Conservation (phyloP, 2,113 vertebrate species). For the Motacilla tschutschensis region DNA sequence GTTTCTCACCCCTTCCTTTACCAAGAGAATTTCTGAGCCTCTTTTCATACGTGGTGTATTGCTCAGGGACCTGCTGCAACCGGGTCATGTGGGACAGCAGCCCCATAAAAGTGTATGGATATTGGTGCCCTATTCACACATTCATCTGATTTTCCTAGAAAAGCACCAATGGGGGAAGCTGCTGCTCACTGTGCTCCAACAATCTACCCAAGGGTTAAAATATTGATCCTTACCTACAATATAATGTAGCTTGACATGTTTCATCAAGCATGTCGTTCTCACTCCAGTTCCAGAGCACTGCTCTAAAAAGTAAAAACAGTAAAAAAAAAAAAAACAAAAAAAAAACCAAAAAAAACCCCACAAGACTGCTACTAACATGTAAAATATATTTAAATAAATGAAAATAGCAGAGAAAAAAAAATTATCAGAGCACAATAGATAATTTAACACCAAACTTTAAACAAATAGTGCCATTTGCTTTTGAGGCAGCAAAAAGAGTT, state of each 20-base stretch:
- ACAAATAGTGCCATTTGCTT: constrained; percentile 15
- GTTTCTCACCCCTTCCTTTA: neutral
- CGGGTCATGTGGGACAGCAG: neutral
- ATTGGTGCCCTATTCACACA: neutral
- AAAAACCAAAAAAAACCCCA: too few species aligned
- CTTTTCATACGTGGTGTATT: accelerated
- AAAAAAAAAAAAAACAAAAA: neutral
- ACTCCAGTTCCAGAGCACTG: neutral
- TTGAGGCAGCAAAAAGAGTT: constrained; percentile 42
- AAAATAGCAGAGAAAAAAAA: neutral
- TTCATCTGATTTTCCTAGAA: neutral
- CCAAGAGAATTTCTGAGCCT: neutral
- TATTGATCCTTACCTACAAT: neutral
- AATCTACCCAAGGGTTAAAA: neutral
- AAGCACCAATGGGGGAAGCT: accelerated
- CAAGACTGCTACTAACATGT: accelerated
- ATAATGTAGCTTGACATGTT: neutral
- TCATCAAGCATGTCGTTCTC: neutral
- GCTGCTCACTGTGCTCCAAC: neutral
- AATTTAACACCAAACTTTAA: constrained; percentile 38
- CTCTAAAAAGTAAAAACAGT: neutral
- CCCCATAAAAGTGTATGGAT: neutral
- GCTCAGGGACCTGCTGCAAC: neutral
- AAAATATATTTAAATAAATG: neutral
- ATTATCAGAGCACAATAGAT: neutral